A percentile compares a stretch with the other conserved stretches of the same genome.
Conservation (phyloP, 2,797 vertebrate species). For the Eospalax fontanierii region DNA sequence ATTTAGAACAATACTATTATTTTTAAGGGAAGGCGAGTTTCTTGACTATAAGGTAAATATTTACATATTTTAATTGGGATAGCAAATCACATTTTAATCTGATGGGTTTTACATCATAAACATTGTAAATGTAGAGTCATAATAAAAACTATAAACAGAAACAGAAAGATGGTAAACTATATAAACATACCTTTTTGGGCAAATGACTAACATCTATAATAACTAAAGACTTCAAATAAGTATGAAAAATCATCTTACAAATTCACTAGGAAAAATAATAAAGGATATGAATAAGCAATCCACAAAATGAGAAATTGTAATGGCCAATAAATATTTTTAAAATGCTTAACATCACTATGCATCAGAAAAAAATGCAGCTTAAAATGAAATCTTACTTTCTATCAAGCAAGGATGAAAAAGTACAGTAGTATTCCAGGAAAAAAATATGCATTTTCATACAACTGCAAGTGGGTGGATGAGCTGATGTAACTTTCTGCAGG, state of each 20-base stretch:
- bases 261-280: slow-evolving; percentile 10
- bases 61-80: not conserved
- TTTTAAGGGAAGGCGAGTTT: not conserved
- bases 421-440: not conserved
- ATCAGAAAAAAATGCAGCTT: not conserved
- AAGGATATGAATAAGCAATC: not conserved
- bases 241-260: not conserved
- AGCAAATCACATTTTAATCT: not conserved
- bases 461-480: not conserved
- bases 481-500: not conserved
- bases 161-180: not conserved
- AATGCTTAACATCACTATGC: not conserved
- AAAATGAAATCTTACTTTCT: slow-evolving; percentile 45
- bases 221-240: slow-evolving; percentile 52
- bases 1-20: not conserved
- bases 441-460: not conserved
- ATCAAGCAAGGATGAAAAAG: slow-evolving; percentile 5
- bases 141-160: slow-evolving; percentile 40
- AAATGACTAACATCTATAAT: not conserved
- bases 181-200: not conserved
- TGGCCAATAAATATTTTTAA: not conserved
- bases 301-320: not conserved
- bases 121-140: slow-evolving; percentile 1
- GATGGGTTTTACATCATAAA: not conserved
- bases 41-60: not conserved